phyloP scores from a whole-genome alignment of 2,797 vertebrate species.

The Chromis chromis region DNA sequence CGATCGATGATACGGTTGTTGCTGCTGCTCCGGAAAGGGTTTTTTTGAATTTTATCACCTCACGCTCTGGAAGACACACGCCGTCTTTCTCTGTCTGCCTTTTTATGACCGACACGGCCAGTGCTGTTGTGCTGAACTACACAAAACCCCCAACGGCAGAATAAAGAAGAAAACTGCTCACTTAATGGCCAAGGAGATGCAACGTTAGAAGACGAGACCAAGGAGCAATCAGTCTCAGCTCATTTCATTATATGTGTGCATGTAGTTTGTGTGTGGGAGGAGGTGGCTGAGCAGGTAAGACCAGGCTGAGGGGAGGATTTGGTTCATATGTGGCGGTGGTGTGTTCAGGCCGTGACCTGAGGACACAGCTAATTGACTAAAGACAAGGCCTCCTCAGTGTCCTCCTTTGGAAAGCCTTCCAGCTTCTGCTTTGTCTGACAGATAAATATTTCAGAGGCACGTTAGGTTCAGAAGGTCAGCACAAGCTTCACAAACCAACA shows the following conservation, averaged over 20 bases:
- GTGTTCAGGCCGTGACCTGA: constrained; percentile 21
- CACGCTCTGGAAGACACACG: constrained; percentile 46
- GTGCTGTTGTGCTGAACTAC: constrained; percentile 36
- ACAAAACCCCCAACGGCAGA: constrained; percentile 15
- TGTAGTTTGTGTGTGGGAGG: background rate
- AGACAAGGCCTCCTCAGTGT: constrained; percentile 38
- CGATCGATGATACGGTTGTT: constrained; percentile 76
- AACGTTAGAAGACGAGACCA: constrained; percentile 13
- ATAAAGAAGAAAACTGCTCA: constrained; percentile 9
- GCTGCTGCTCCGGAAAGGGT: constrained; percentile 65
- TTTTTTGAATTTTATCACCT: constrained; percentile 72
- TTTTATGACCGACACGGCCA: constrained; percentile 35
- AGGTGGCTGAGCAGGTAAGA: background rate
- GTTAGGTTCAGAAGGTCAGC: constrained; percentile 41
- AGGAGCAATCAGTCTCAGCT: constrained; percentile 25
- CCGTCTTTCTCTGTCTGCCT: constrained; percentile 46
- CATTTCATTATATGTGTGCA: constrained; percentile 16
- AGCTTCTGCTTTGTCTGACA: constrained; percentile 44
- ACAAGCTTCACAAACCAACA: constrained; percentile 43
- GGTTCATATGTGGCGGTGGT: constrained; percentile 7
- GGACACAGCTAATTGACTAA: constrained; percentile 50
- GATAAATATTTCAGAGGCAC: constrained; percentile 44
- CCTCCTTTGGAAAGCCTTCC: constrained; percentile 15
- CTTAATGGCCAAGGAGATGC: constrained; percentile 7
- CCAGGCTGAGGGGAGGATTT: no score